Conservation (phyloP, 2,888 invertebrate species). For the Oxytorus armatus region DNA sequence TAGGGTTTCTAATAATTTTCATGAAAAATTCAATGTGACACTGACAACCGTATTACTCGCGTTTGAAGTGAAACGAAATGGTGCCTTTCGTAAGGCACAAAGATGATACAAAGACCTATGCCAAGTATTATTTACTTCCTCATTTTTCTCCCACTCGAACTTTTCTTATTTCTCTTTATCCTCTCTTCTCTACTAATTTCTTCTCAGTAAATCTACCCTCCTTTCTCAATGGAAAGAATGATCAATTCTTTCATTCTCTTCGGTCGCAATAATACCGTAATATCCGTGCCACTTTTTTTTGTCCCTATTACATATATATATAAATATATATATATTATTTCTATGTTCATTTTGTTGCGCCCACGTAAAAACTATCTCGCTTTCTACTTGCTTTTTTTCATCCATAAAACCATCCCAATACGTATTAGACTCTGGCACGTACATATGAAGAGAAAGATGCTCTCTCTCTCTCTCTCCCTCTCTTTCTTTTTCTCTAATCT, state of each 20-base stretch:
- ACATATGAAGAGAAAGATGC: not conserved
- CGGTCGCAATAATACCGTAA: slow-evolving; percentile 8
- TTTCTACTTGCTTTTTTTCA: slow-evolving; percentile 24
- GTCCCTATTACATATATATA: not conserved
- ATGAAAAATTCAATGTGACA: too few relatives aligned
- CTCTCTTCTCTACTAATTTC: not conserved
- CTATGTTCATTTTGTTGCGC: slow-evolving; percentile 29
- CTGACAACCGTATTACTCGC: too few relatives aligned
- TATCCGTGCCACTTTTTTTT: slow-evolving; percentile 9
- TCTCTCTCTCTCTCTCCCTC: slow-evolving; percentile 2
- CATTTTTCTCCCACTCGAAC: too few relatives aligned
- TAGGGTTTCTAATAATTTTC: too few relatives aligned
- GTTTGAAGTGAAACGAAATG: too few relatives aligned
- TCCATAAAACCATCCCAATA: slow-evolving; percentile 24
- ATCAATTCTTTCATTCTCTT: slow-evolving; percentile 6
- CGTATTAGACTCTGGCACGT: not conserved
- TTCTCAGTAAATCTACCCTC: not conserved
- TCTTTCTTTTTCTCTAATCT: slow-evolving; percentile 6
- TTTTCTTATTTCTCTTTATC: not conserved
- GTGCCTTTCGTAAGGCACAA: too few relatives aligned
- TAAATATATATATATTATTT: slow-evolving; percentile 1
- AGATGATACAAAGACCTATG: too few relatives aligned
- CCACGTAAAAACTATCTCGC: slow-evolving; percentile 18
- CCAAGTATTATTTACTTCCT: too few relatives aligned
- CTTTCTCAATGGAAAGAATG: not conserved